Evolutionary conservation across 2,113 vertebrate genomes (phyloP), one percentile per base, ranked within the genome.

Genomic region (Chroicocephalus ridibundus): DNA sequence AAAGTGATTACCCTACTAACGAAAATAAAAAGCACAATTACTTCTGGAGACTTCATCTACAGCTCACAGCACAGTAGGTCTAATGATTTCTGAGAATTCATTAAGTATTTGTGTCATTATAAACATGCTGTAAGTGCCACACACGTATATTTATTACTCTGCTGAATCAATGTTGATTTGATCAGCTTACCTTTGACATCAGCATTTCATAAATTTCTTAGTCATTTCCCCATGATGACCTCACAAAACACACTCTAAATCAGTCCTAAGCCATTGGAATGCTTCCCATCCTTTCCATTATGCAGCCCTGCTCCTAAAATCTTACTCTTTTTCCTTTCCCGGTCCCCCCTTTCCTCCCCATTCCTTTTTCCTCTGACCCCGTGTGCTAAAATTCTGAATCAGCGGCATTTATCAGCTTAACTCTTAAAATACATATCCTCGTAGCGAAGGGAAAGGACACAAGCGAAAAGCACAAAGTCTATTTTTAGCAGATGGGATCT

Each of bases 401-500:
- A 94, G 72, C 69, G 64, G 57, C 77, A 24, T 90, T 93, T 93
- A 80, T 64, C 65, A 42, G 13, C 8, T 82, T 58, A 27, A 29
- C 14, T 91, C 71, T 68, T 89, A 92, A 93, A 95, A 90, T 1
- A 76, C 29, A 32, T 54, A 86, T 29, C 65, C 70, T 81, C 2
- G 3, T 10, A 69, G 31, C 17, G n/a, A 83, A 93, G 51, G 36
- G 32, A 82, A 74, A 62, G 60, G 55, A 75, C 82, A 75, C 82
- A 94, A 93, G 57, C 2, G 4, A 78, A 82, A 71, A 29, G n/a
- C 32, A 61, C 83, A 77, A 86, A 69, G 54, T 92, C 93, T 97
- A 51, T 91, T 96, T 98, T 96, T 96, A 97, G 96, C 97, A 96
- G 97, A 96, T 96, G 96, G 26, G 72, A 83, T 91, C 55, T 94